phyloP scores from a whole-genome alignment of 1,140 invertebrate species.

The Saccostrea glomerata region DNA sequence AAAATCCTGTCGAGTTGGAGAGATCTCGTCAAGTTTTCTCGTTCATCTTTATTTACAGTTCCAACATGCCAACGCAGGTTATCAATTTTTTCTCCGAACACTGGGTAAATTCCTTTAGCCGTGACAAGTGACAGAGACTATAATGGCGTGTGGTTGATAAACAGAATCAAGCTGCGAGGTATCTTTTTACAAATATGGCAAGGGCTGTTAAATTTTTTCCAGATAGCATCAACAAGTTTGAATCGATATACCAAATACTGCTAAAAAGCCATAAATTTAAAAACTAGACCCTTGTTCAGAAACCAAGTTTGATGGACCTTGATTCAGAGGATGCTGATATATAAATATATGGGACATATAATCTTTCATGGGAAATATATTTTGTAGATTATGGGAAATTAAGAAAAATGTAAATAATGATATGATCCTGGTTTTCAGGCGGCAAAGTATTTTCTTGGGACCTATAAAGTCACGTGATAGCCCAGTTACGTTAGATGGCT shows the following conservation, averaged over 20 bases:
- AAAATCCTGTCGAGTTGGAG: not conserved
- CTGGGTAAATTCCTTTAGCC: slow-evolving; percentile 24
- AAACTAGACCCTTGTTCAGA: not conserved
- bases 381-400: not conserved
- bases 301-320: not conserved
- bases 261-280: not conserved
- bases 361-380: slow-evolving; percentile 16
- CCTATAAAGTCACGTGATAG: not conserved
- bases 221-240: slow-evolving; percentile 25
- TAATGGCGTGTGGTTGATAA: slow-evolving; percentile 15
- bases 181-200: not conserved
- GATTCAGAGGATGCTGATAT: not conserved
- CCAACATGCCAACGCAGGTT: not conserved
- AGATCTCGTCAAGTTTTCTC: not conserved
- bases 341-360: slow-evolving; percentile 10
- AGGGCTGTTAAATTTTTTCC: not conserved
- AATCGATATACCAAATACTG: not conserved
- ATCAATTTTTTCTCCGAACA: not conserved
- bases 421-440: not conserved
- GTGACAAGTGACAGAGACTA: slow-evolving; percentile 9
- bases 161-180: slow-evolving; percentile 10
- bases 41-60: slow-evolving; percentile 3
- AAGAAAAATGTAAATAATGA: slow-evolving; percentile 11
- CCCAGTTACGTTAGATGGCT: not conserved
- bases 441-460: not conserved